A percentile compares a stretch with the other conserved stretches of the same genome.
These are phyloP conservation scores for Knipowitschia caucasica DNA, from an alignment of 2,797 vertebrate genomes.

Conservation along the genomic window DNA sequence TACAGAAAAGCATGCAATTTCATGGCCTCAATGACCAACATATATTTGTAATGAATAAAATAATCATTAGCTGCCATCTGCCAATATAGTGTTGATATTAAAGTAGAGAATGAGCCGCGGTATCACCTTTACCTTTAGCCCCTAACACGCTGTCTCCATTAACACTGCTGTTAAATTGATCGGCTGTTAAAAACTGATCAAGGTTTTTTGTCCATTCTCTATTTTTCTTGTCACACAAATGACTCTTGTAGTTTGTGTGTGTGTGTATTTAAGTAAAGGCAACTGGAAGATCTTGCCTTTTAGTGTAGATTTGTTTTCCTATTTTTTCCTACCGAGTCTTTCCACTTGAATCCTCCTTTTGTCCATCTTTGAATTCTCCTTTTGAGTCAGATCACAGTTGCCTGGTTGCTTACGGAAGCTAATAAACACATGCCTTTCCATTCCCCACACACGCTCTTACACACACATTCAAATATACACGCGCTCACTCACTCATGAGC, in stretches of 20 bases:
- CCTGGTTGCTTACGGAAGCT: constrained; percentile 65
- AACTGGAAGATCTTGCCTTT: constrained; percentile 47
- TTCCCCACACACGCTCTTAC: constrained; percentile 26
- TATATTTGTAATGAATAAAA: no score
- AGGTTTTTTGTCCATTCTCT: constrained; percentile 53
- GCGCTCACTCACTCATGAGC: constrained; percentile 59
- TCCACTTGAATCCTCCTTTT: constrained; percentile 19
- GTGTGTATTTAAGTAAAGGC: constrained; percentile 40
- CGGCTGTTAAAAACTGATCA: constrained; percentile 70
- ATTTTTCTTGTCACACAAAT: constrained; percentile 30
- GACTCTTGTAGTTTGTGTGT: constrained; percentile 32
- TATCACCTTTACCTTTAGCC: constrained; percentile 55
- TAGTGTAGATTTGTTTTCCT: constrained; percentile 36
- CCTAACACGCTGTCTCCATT: constrained; percentile 70
- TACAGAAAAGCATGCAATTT: no score
- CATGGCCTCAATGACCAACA: no score
- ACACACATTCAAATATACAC: constrained; percentile 22
- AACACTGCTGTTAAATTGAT: constrained; percentile 76
- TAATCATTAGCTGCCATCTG: no score
- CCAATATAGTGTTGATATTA: background rate
- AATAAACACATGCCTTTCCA: constrained; percentile 69
- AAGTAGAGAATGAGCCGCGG: constrained; percentile 25
- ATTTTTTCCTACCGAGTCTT: constrained; percentile 28
- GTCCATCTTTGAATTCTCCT: constrained; percentile 26
- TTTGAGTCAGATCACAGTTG: constrained; percentile 51